These are phyloP conservation scores for Neodiprion lecontei DNA, from an alignment of 1,140 invertebrate genomes.

Conservation along the genomic window DNA sequence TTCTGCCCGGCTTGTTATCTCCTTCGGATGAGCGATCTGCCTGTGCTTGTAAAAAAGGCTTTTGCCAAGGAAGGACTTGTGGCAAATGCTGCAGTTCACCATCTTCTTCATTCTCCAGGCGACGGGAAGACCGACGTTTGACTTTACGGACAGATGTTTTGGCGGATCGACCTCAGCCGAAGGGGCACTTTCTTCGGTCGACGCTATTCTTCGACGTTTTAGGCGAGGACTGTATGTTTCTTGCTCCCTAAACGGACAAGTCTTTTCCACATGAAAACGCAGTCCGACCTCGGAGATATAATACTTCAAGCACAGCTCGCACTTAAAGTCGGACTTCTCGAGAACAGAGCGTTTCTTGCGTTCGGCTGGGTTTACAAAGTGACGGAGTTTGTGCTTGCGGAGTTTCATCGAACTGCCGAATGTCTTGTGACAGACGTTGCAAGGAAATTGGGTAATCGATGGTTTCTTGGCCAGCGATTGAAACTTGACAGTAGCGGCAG, in stretches of 20 bases:
- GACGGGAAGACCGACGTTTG: constrained; percentile 24
- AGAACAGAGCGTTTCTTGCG: constrained; percentile 22
- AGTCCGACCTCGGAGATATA: not conserved
- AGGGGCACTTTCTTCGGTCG: not conserved
- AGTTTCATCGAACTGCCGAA: constrained; percentile 63
- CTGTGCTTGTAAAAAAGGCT: constrained; percentile 54
- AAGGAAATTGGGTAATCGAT: constrained; percentile 55
- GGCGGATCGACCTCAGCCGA: not conserved
- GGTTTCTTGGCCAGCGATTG: constrained; percentile 49
- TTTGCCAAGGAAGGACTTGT: constrained; percentile 48
- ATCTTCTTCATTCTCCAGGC: constrained; percentile 36
- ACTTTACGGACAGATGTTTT: constrained; percentile 21
- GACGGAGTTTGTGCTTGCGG: constrained; percentile 58
- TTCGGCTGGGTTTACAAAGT: constrained; percentile 23
- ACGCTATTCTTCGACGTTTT: not conserved
- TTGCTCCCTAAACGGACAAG: not conserved
- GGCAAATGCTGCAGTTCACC: constrained; percentile 52
- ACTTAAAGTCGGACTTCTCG: constrained; percentile 2
- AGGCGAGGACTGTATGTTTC: not conserved
- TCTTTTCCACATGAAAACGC: not conserved
- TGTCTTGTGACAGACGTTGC: constrained; percentile 63
- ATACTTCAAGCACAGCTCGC: not conserved
- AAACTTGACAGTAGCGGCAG: constrained; percentile 30
- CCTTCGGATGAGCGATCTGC: constrained; percentile 43
- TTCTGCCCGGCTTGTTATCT: constrained; percentile 22